Evolutionary conservation across 1,140 invertebrate species (phyloP).

Genomic region (Periplaneta americana): DNA sequence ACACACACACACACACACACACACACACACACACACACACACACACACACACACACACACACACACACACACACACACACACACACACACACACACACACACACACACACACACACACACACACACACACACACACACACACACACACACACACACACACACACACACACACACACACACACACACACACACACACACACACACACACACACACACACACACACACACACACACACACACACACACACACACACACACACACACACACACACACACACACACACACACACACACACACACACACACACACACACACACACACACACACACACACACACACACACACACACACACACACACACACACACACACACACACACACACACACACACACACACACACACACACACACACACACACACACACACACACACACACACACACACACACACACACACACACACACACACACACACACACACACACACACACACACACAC

Average conservation of each 20-base stretch:
- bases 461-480: no score
- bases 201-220: constrained; percentile 13
- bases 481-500: no score
- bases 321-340: no score
- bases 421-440: no score
- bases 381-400: no score
- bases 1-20: constrained; percentile 16
- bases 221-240: constrained; percentile 17
- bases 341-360: no score
- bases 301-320: no score
- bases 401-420: no score
- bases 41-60: constrained; percentile 15
- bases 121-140: constrained; percentile 15
- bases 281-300: background rate
- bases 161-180: constrained; percentile 17
- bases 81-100: constrained; percentile 18
- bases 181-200: constrained; percentile 16
- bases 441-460: no score
- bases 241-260: constrained; percentile 13
- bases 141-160: constrained; percentile 17
- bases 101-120: constrained; percentile 18
- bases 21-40: constrained; percentile 14
- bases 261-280: no score
- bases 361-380: no score
- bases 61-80: constrained; percentile 19